phyloP scores from a whole-genome alignment of 2,113 vertebrate genomes.

The Trogon melanurus region DNA sequence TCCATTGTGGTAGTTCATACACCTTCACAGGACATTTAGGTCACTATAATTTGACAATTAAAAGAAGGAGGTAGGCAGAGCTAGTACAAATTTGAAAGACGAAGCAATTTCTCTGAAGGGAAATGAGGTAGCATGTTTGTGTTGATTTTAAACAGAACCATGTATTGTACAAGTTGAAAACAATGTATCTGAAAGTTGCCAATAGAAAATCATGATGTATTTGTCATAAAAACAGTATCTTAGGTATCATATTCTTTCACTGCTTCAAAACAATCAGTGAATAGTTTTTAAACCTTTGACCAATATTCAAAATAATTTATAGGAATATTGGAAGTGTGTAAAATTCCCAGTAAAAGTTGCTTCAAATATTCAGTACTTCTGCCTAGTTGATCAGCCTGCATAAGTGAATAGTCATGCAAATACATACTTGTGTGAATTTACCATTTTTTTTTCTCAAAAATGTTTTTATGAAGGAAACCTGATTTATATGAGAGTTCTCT shows the following conservation, averaged over 20 bases:
- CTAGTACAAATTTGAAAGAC: not conserved
- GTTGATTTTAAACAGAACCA: not conserved
- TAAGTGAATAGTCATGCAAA: not conserved
- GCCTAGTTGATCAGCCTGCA: not conserved
- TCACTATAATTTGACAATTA: not conserved
- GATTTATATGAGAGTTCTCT: not conserved
- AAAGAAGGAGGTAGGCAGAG: not conserved
- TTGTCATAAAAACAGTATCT: not conserved
- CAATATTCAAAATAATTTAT: not conserved
- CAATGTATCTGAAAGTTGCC: not conserved
- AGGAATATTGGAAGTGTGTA: fast-evolving
- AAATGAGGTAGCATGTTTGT: not conserved
- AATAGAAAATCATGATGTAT: not conserved
- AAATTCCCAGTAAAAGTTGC: not conserved
- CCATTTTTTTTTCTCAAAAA: not conserved
- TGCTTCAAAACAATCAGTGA: not conserved
- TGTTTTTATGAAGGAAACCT: not conserved
- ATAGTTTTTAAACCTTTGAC: not conserved
- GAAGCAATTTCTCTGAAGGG: not conserved
- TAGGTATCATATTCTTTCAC: not conserved
- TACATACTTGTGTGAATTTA: not conserved
- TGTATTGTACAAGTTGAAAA: not conserved
- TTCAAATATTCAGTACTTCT: not conserved
- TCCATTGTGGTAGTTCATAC: not conserved
- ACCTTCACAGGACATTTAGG: not conserved